Percentiles rank a stretch among this genome's conserved stretches.
These are phyloP conservation scores for Aeoliscus strigatus DNA, from an alignment of 2,797 vertebrate species.

Conservation along the genomic window DNA sequence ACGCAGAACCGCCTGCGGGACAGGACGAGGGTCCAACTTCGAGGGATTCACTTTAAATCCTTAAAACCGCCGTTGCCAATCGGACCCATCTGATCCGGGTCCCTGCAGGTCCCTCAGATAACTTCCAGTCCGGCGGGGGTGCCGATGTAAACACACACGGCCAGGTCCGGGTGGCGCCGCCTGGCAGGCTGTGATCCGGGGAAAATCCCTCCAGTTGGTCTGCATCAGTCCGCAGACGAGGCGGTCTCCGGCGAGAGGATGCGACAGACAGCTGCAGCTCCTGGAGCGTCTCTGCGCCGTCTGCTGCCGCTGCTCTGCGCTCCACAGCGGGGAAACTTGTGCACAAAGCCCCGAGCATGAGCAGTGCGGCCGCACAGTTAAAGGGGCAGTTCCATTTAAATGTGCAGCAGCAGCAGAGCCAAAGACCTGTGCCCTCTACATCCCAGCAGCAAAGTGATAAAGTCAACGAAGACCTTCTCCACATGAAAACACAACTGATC, in stretches of 20 bases:
- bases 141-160: conserved; percentile 37
- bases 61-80: no score
- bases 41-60: no score
- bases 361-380: conserved; percentile 49
- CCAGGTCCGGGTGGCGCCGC: conserved; percentile 35
- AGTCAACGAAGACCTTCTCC: no score
- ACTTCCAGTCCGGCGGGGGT: conserved; percentile 34
- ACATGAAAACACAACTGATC: no score
- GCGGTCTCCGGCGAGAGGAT: no score
- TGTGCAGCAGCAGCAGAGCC: conserved; percentile 16
- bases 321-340: conserved; percentile 46
- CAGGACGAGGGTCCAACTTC: no score
- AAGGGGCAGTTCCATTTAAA: conserved; percentile 51
- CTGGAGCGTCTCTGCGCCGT: conserved; percentile 14
- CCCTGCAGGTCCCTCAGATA: conserved; percentile 14
- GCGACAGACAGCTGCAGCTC: conserved; percentile 27
- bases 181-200: no score
- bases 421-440: conserved; percentile 3
- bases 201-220: no score
- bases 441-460: no score
- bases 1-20: no score
- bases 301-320: conserved; percentile 15
- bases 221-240: no score
- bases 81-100: conserved; percentile 1
- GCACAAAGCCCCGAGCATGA: conserved; percentile 55